These are phyloP conservation scores for Vesta saturnalis DNA, from an alignment of 2,888 invertebrate genomes.

Conservation along the genomic window DNA sequence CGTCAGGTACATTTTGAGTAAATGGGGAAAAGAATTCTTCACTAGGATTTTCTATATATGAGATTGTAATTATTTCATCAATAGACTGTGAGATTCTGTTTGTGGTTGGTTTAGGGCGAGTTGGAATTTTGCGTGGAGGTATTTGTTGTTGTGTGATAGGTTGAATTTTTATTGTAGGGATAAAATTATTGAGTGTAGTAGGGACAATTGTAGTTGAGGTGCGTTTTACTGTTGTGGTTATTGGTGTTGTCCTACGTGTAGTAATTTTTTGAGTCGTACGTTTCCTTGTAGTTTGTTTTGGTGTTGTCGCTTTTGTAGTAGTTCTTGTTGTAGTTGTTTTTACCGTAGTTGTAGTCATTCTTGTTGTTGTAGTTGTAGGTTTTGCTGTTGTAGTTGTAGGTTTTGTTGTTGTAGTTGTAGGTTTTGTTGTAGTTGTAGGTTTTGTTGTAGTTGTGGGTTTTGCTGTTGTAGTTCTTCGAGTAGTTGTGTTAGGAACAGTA, in stretches of 20 bases:
- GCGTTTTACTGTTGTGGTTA: too few relatives aligned
- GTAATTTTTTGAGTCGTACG: too few relatives aligned
- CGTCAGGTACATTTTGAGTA: not conserved
- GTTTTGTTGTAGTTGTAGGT: conserved; percentile 2
- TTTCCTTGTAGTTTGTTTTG: not conserved
- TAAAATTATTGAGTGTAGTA: too few relatives aligned
- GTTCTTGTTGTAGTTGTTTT: conserved; percentile 24
- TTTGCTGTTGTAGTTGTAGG: not conserved
- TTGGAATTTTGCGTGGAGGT: not conserved
- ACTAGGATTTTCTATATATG: not conserved
- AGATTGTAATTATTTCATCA: conserved; percentile 16
- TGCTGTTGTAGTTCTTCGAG: not conserved
- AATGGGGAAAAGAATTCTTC: not conserved
- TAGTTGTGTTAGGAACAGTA: conserved; percentile 17
- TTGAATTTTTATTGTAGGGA: too few relatives aligned
- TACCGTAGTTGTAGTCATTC: conserved; percentile 14
- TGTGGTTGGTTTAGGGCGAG: not conserved
- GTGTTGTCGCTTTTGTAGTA: conserved; percentile 9
- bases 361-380: not conserved
- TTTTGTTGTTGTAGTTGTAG: not conserved
- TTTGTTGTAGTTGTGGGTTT: not conserved
- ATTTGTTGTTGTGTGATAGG: not conserved
- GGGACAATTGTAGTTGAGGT: too few relatives aligned
- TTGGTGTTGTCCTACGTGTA: not conserved
- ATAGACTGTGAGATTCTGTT: not conserved